These are phyloP conservation scores for Lycophotia porphyrea DNA, from an alignment of 2,888 invertebrate genomes.

Conservation along the genomic window DNA sequence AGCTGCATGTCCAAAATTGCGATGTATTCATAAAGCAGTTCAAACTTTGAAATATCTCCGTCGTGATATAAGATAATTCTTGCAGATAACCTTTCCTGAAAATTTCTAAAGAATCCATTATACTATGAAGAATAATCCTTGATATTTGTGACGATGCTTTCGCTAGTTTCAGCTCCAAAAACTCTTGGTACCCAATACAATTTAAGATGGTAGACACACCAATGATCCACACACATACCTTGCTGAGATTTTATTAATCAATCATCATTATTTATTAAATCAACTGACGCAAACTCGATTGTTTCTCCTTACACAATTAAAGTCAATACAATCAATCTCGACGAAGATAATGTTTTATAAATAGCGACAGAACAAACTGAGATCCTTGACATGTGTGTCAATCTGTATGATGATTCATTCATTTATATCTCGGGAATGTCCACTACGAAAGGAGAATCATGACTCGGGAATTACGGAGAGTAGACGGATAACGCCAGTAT, in stretches of 20 bases:
- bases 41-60: neutral
- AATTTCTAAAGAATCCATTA: neutral
- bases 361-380: conserved; percentile 25
- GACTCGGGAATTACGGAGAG: neutral
- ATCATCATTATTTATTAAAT: conserved; percentile 21
- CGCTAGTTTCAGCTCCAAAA: neutral
- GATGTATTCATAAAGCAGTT: neutral
- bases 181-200: neutral
- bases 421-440: conserved; percentile 10
- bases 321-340: conserved; percentile 44
- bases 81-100: neutral
- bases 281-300: conserved; percentile 38
- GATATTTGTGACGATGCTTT: neutral
- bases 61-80: neutral
- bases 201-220: neutral
- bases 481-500: neutral
- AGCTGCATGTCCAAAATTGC: neutral
- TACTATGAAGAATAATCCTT: neutral
- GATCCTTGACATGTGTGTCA: conserved; percentile 32
- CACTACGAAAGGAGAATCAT: neutral
- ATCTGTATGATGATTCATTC: conserved; percentile 34
- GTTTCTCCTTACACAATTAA: conserved; percentile 49
- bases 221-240: neutral
- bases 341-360: conserved; percentile 53
- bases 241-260: conserved; percentile 4